phyloP scores from a whole-genome alignment of 2,113 vertebrate genomes.

The Caranx melampygus region DNA sequence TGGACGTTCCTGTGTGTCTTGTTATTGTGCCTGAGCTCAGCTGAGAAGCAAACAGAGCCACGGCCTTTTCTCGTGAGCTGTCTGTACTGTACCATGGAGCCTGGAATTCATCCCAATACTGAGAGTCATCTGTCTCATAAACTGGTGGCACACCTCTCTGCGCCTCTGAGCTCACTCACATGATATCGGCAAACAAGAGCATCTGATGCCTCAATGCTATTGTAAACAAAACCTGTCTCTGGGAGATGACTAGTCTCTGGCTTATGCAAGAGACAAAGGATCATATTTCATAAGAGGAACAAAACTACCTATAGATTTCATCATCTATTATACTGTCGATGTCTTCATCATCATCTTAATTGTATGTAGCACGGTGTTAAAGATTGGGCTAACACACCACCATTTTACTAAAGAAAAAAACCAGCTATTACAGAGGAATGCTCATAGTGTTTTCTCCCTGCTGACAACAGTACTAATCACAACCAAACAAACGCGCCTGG shows the following conservation, averaged over 20 bases:
- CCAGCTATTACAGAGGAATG: constrained; percentile 46
- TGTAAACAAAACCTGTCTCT: constrained; percentile 53
- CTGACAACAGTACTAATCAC: constrained; percentile 71
- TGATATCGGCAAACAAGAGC: constrained; percentile 60
- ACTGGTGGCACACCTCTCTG: constrained; percentile 24
- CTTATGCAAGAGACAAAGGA: constrained; percentile 5
- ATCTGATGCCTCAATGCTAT: constrained; percentile 33
- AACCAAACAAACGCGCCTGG: constrained; percentile 59
- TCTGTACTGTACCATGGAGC: constrained; percentile 9
- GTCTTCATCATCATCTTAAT: not conserved
- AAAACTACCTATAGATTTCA: not conserved
- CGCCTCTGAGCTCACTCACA: constrained; percentile 41
- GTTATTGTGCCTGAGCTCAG: constrained; percentile 34
- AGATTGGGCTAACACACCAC: constrained; percentile 10
- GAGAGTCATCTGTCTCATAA: constrained; percentile 30
- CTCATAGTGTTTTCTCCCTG: constrained; percentile 44
- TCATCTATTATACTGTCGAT: no score
- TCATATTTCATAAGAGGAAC: constrained; percentile 2
- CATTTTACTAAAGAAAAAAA: constrained; percentile 13
- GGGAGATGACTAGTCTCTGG: constrained; percentile 7
- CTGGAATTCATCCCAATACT: not conserved
- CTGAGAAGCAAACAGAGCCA: constrained; percentile 40
- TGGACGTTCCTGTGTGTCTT: not conserved
- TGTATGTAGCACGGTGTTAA: not conserved
- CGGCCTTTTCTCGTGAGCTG: not conserved